These are phyloP conservation scores for Mionectes macconnelli DNA, from an alignment of 2,113 vertebrate genomes.

Conservation along the genomic window DNA sequence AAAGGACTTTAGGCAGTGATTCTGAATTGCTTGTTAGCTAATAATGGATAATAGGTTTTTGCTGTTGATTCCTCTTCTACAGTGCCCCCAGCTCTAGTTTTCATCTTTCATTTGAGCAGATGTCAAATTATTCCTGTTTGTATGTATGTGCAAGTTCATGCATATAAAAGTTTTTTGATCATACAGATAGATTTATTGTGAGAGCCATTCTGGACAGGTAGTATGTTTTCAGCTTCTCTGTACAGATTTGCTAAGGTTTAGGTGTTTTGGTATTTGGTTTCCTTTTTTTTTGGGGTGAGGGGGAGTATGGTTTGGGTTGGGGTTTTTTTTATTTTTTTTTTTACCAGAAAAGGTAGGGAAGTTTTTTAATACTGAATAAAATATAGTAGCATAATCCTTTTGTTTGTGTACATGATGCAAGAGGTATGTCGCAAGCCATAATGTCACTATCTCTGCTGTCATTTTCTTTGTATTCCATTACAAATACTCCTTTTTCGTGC, in stretches of 20 bases:
- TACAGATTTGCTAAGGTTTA: neutral
- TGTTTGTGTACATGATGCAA: neutral
- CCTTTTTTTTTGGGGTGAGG: too few species aligned
- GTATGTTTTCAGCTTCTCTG: neutral
- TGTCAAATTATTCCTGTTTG: neutral
- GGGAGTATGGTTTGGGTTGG: neutral
- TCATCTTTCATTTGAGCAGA: neutral
- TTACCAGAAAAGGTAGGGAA: fast-evolving
- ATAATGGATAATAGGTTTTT: neutral
- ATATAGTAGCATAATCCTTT: neutral
- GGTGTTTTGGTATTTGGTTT: neutral
- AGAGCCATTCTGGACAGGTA: neutral
- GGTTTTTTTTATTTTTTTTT: neutral
- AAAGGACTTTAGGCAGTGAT: neutral
- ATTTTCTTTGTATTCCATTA: neutral
- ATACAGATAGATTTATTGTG: neutral
- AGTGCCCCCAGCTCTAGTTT: neutral
- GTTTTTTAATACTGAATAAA: neutral
- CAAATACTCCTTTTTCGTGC: neutral
- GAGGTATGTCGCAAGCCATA: neutral
- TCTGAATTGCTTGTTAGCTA: conserved; percentile 16
- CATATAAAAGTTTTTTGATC: neutral
- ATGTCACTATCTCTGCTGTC: neutral
- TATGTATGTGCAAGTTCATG: neutral
- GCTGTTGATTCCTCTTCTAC: neutral